Percentiles rank a stretch among this genome's conserved stretches.
phyloP scores from a whole-genome alignment of 2,113 vertebrate genomes.

The Sciurus niger region DNA sequence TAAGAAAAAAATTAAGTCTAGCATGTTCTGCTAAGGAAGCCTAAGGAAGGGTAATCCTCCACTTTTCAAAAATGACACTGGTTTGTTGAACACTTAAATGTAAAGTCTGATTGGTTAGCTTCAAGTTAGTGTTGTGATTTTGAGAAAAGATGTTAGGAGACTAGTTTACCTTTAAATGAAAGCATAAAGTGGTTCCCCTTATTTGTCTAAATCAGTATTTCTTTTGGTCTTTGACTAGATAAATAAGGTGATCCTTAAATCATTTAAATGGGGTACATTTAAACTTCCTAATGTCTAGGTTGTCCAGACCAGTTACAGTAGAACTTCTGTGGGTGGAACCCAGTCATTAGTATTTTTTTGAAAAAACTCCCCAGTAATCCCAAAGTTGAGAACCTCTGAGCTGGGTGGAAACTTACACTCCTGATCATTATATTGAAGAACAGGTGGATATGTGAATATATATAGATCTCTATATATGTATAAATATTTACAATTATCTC shows the following conservation, averaged over 20 bases:
- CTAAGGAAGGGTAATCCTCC: slow-evolving; percentile 16
- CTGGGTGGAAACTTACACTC: neutral
- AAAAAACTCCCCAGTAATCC: slow-evolving; percentile 18
- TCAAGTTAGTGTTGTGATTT: neutral
- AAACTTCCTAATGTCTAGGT: neutral
- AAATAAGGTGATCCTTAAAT: neutral
- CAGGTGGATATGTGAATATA: neutral
- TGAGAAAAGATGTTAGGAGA: neutral
- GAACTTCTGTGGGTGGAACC: neutral
- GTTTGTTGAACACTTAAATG: slow-evolving; percentile 10
- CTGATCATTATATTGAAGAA: neutral
- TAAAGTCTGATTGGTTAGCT: slow-evolving; percentile 22
- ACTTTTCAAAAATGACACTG: slow-evolving; percentile 6
- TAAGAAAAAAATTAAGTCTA: slow-evolving; percentile 42
- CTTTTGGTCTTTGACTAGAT: neutral
- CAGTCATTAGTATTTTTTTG: neutral
- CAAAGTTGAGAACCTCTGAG: neutral
- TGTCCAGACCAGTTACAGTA: neutral
- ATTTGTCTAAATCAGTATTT: neutral
- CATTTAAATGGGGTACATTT: neutral
- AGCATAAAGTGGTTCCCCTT: neutral
- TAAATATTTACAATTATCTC: neutral
- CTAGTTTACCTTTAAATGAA: neutral
- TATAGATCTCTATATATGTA: neutral
- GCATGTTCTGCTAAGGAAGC: slow-evolving; percentile 29